Evolutionary conservation across 2,797 vertebrate genomes (phyloP).

Genomic region (Leucoraja ocellata): DNA sequence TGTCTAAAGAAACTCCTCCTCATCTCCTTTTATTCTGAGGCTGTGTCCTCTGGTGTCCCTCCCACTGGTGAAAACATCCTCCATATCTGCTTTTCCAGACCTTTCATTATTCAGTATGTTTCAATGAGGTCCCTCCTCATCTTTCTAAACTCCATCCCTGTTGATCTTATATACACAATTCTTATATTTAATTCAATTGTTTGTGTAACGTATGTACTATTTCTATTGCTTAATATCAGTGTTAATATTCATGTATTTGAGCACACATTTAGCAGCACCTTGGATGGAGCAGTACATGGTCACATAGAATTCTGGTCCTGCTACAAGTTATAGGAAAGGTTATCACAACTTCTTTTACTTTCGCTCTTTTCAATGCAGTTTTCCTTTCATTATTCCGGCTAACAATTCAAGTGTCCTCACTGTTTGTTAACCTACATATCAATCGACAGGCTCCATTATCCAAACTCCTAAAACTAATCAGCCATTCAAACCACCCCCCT

Average conservation of each 20-base stretch:
- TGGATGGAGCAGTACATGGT: not conserved
- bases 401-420: not conserved
- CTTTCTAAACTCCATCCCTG: too few species aligned
- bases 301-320: not conserved
- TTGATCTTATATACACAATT: not conserved
- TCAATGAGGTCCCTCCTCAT: too few species aligned
- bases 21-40: too few species aligned
- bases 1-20: too few species aligned
- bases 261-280: not conserved
- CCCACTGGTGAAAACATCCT: too few species aligned
- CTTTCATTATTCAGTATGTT: too few species aligned
- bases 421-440: not conserved
- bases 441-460: not conserved
- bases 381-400: not conserved
- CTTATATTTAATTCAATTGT: not conserved
- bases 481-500: too few species aligned
- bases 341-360: not conserved
- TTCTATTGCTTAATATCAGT: not conserved
- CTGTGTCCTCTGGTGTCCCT: too few species aligned
- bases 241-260: not conserved
- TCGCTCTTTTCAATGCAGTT: not conserved
- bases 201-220: not conserved
- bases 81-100: too few species aligned
- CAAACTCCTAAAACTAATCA: too few species aligned
- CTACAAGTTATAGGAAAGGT: not conserved